Percentiles rank a stretch among this genome's conserved stretches.
phyloP scores from a whole-genome alignment of 2,797 vertebrate species.

The Helarctos malayanus region DNA sequence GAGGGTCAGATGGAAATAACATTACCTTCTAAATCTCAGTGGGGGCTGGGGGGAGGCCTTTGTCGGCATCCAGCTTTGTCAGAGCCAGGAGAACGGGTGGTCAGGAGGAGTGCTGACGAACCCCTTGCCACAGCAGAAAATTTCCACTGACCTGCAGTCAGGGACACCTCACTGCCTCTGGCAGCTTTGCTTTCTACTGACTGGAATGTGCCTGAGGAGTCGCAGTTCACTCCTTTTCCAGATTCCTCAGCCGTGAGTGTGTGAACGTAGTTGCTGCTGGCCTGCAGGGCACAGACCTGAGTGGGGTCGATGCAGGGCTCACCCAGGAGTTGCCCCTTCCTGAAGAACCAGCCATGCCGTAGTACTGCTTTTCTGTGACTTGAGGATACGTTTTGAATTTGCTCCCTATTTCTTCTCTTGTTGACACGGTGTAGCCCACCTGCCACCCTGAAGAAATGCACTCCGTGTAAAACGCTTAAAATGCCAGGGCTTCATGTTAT shows the following conservation, averaged over 20 bases:
- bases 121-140: slow-evolving; percentile 2
- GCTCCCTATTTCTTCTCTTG: neutral
- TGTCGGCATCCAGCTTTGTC: neutral
- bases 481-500: slow-evolving; percentile 88
- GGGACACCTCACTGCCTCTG: slow-evolving; percentile 59
- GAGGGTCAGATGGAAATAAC: neutral
- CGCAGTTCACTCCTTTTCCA: slow-evolving; percentile 59
- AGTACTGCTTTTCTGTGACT: neutral
- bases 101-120: slow-evolving; percentile 13
- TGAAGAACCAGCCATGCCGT: neutral
- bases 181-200: slow-evolving; percentile 54
- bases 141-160: slow-evolving; percentile 76
- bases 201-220: slow-evolving; percentile 74
- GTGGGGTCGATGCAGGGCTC: neutral
- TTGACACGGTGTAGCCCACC: slow-evolving; percentile 30
- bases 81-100: neutral
- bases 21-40: neutral
- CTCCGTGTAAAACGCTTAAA: slow-evolving; percentile 71
- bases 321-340: neutral
- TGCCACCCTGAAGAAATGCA: slow-evolving; percentile 64
- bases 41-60: neutral
- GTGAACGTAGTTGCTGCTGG: slow-evolving; percentile 22
- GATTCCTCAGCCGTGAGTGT: slow-evolving; percentile 65
- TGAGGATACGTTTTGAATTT: neutral
- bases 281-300: neutral